Evolutionary conservation across 1,140 invertebrate genomes (phyloP).

Genomic region (Diachasma alloeum): DNA sequence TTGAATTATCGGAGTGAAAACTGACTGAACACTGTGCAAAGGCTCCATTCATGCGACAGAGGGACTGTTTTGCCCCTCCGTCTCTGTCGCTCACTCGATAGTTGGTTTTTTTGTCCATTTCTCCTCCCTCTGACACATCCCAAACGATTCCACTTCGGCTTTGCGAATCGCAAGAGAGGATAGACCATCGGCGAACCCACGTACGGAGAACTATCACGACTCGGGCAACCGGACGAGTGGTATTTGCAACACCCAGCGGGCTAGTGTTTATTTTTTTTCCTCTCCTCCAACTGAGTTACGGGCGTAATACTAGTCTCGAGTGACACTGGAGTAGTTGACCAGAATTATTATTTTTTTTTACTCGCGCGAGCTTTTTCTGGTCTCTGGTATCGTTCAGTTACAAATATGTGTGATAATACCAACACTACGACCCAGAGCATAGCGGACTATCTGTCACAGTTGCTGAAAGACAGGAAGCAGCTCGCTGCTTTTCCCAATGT

Average conservation of each 20-base stretch:
- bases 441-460: conserved; percentile 99
- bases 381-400: not conserved
- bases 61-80: conserved; percentile 5
- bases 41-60: not conserved
- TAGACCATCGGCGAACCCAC: not conserved
- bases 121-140: conserved; percentile 10
- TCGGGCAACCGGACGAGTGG: not conserved
- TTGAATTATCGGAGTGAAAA: not conserved
- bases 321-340: not conserved
- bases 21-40: not conserved
- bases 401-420: conserved; percentile 75
- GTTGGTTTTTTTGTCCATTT: not conserved
- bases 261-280: too few relatives aligned
- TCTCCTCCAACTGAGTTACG: too few relatives aligned
- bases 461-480: conserved; percentile 99
- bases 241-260: not conserved
- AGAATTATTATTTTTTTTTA: not conserved
- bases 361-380: not conserved
- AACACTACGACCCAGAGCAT: conserved; percentile 90
- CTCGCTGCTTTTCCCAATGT: conserved; percentile 99
- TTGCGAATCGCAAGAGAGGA: conserved; percentile 12
- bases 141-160: conserved; percentile 4
- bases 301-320: not conserved
- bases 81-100: not conserved
- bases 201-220: conserved; percentile 7